Evolutionary conservation across 2,888 invertebrate genomes (phyloP), one percentile per base, ranked within the genome.

Genomic region (Drosophila quasianomalipes): DNA sequence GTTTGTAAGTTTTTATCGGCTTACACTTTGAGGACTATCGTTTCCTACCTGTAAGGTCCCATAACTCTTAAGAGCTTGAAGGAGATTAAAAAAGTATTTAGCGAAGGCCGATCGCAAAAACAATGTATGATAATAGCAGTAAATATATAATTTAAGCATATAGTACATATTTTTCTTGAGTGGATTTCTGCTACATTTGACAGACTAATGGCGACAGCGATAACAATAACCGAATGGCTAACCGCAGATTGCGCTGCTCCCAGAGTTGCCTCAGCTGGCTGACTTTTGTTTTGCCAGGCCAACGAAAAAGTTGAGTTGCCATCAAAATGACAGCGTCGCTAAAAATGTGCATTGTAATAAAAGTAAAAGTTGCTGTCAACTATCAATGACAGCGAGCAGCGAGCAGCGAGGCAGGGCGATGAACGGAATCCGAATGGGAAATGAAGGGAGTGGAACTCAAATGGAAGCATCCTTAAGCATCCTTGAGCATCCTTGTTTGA

Each of bases 331-430:
- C 54, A 64, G 58, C 49, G 53, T 35, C 55, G 55, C 69, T 62
- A 55, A 74, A 81, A 80, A 71, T 80, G 68, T 69, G 70, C 89
- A 88, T 73, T 81, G 86, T 74, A 65, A 39, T 77, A 75, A 70
- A 73, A 83, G 81, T 67, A 71, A 30, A 83, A 60, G 73, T 73
- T 58, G 64, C 64, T 62, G 55, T 60, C 67, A 69, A 70, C 84
- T 59, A 66, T 66, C 65, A 79, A 68, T 81, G 66, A n/a, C 37
- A 26, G 28, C 22, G 6, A 22, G 31, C 37, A 26, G 28, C 22
- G 6, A 22, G 31, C n/a, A 22, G 30, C 16, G 9, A 2, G 19
- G 39, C 39, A 30, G 5, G 30, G 10, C 5, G 6, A 6, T 19
- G n/a, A 10, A 33, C 30, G 0, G 9, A 16, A 7, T 12, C 28